Evolutionary conservation across 2,888 invertebrate species (phyloP), one percentile per base, ranked within the genome.

Genomic region (Lepidochrysops patricia): DNA sequence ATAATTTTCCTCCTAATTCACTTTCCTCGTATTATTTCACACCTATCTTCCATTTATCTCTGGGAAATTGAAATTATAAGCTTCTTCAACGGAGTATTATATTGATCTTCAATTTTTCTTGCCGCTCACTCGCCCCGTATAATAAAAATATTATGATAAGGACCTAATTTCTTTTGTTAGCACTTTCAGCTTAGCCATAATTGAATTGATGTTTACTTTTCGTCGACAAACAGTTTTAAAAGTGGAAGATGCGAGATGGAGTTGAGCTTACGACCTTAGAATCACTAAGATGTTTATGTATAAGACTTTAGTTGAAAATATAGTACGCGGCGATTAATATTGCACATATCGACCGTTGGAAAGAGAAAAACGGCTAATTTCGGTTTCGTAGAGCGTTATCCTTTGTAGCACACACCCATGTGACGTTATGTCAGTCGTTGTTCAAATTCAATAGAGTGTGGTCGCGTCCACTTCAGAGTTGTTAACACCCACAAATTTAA

Each of bases 1-100:
- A 50, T 26, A 12, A 50, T 50, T 50, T 49, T 6, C 13, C 26
- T 50, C 26, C 26, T 50, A 26, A 50, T 50, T n/a, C n/a, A 12
- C n/a, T 26, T 50, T 50, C 13, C 26, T 50, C 49, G 2, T 26
- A 50, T 26, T 26, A n/a, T 50, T 49, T 50, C 23, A 50, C 49
- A 50, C 49, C 26, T 50, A 49, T 49, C 26, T 23, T 26, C 49
- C 25, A 50, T 50, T 50, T 26, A 50, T 50, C 49, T 26, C 26
- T 23, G 49, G 26, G 5, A 26, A 49, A 50, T 50, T 50, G 49
- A 50, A 50, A 50, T 50, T 26, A 50, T 50, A 50, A 50, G 49
- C 49, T 50, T 50, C 26, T 26, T 50, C 49, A n/a, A 50, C n/a
- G 49, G 26, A 50, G 49, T 50, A 50, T 50, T 26, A 50, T 50